Conservation (phyloP, 2,113 vertebrate genomes). For the Ariopsis seemanni region DNA sequence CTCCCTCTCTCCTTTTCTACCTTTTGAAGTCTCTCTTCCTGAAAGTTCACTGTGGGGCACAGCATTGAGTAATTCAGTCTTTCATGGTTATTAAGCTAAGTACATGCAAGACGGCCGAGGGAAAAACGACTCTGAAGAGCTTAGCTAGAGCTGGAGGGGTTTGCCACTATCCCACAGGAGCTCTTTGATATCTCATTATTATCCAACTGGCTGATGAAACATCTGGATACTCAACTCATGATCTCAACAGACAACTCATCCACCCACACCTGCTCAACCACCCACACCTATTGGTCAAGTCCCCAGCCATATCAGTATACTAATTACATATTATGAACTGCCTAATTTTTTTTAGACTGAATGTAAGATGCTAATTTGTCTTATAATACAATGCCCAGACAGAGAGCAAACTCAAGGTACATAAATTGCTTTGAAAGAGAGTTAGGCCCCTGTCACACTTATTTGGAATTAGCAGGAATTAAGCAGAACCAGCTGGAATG, state of each 20-base stretch:
- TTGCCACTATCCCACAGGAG: conserved; percentile 36
- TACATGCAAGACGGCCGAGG: conserved; percentile 2
- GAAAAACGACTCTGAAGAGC: conserved; percentile 26
- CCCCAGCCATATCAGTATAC: conserved; percentile 56
- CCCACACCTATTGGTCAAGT: conserved; percentile 38
- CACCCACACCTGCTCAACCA: conserved; percentile 45
- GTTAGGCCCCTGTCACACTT: conserved; percentile 41
- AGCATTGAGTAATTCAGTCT: conserved; percentile 50
- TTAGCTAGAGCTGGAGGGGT: conserved; percentile 37
- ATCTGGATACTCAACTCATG: conserved; percentile 56
- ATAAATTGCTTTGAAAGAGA: conserved; percentile 61
- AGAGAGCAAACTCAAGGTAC: conserved; percentile 44
- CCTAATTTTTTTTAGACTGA: conserved; percentile 64
- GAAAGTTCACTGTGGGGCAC: conserved; percentile 42
- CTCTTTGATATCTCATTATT: conserved; percentile 59
- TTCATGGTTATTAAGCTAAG: conserved; percentile 48
- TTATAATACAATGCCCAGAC: conserved; percentile 47
- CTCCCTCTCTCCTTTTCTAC: background rate
- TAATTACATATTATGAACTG: conserved; percentile 59
- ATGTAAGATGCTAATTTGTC: conserved; percentile 58
- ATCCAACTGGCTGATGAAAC: conserved; percentile 62
- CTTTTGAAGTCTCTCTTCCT: conserved; percentile 52
- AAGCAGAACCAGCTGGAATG: no score
- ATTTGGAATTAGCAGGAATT: no score
- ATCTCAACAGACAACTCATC: conserved; percentile 44